Conservation (phyloP, 2,113 vertebrate genomes). For the Ardeotis arabs region DNA sequence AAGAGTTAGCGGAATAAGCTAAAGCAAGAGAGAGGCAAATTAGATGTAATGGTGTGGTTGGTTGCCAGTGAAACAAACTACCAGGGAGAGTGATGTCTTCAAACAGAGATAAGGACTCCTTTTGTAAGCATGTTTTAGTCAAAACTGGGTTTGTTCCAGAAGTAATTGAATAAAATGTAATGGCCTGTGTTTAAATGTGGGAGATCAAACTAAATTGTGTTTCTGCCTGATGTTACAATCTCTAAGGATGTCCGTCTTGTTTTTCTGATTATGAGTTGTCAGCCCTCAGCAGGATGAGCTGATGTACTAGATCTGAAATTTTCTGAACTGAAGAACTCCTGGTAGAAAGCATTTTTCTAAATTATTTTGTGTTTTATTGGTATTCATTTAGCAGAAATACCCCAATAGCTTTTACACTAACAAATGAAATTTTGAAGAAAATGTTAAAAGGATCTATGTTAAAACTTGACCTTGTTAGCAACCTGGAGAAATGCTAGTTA, state of each 20-base stretch:
- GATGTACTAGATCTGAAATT: not conserved
- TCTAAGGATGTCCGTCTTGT: not conserved
- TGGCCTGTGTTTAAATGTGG: not conserved
- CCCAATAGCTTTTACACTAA: not conserved
- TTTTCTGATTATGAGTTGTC: not conserved
- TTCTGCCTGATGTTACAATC: not conserved
- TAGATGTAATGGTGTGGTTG: accelerated
- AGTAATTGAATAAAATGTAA: not conserved
- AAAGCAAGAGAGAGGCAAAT: not conserved
- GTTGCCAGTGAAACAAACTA: not conserved
- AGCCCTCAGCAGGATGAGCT: not conserved
- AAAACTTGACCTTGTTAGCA: not conserved
- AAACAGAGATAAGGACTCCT: not conserved
- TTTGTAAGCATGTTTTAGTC: not conserved
- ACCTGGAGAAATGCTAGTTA: not conserved
- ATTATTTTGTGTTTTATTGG: not conserved
- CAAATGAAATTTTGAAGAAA: not conserved
- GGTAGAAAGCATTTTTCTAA: not conserved
- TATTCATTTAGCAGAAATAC: not conserved
- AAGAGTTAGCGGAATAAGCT: not conserved
- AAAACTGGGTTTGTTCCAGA: not conserved
- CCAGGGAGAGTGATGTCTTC: not conserved
- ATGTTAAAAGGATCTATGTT: not conserved
- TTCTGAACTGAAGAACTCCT: not conserved
- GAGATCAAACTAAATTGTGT: not conserved